Conservation (phyloP, 1,140 invertebrate species). For the Bombyx mandarina region DNA sequence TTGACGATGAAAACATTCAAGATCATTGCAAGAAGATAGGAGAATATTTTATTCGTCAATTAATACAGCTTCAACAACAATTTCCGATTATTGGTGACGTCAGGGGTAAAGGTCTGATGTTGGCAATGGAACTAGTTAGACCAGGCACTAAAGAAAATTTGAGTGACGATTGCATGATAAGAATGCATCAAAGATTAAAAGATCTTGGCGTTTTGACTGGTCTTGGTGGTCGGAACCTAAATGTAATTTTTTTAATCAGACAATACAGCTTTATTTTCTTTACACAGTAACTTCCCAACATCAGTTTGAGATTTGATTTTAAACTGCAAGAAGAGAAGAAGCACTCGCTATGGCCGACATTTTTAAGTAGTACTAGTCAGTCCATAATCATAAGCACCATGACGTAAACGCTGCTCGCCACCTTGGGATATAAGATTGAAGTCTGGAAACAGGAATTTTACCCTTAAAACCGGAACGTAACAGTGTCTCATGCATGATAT, state of each 20-base stretch:
- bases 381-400: too few species aligned
- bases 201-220: slow-evolving; percentile 90
- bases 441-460: too few species aligned
- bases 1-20: slow-evolving; percentile 92
- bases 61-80: slow-evolving; percentile 81
- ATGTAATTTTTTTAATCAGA: slow-evolving; percentile 76
- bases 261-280: slow-evolving; percentile 43
- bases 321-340: too few species aligned
- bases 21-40: slow-evolving; percentile 83
- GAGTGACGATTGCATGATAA: slow-evolving; percentile 71
- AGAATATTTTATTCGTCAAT: slow-evolving; percentile 83
- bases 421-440: too few species aligned
- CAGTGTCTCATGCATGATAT: too few species aligned
- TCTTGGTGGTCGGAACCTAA: slow-evolving; percentile 86
- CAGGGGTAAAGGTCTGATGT: slow-evolving; percentile 96
- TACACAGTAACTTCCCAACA: not conserved
- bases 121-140: slow-evolving; percentile 89
- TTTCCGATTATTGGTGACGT: slow-evolving; percentile 91
- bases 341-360: too few species aligned
- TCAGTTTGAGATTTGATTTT: too few species aligned
- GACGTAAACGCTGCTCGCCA: too few species aligned
- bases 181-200: slow-evolving; percentile 88
- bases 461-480: too few species aligned
- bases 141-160: slow-evolving; percentile 80
- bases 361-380: too few species aligned